These are phyloP conservation scores for Macheiramphus alcinus DNA, from an alignment of 2,113 vertebrate species.

Conservation along the genomic window DNA sequence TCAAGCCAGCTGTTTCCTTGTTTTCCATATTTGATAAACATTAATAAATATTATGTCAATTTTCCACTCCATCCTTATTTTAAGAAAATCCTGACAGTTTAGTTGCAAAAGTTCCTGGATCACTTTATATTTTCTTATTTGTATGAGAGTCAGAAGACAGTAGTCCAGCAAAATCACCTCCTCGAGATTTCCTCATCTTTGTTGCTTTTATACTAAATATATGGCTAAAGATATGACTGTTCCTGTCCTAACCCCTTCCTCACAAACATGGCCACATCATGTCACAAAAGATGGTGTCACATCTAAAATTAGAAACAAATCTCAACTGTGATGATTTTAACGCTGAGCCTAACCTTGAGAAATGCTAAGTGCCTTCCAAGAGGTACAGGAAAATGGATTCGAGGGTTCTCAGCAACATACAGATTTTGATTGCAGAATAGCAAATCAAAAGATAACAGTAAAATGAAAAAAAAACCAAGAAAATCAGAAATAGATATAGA, in stretches of 20 bases:
- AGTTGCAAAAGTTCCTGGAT: not conserved
- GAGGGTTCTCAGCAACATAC: not conserved
- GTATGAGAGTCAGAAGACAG: not conserved
- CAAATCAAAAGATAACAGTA: not conserved
- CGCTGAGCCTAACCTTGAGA: constrained; percentile 23
- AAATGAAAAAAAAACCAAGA: not conserved
- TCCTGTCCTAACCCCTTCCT: not conserved
- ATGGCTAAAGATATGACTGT: not conserved
- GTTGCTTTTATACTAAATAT: not conserved
- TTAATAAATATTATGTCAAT: not conserved
- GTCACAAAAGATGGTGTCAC: constrained; percentile 34
- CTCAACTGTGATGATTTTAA: constrained; percentile 42
- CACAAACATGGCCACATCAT: constrained; percentile 10
- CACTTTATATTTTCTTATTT: not conserved
- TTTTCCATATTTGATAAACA: not conserved
- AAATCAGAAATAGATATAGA: accelerated
- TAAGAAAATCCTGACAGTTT: not conserved
- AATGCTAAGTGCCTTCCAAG: not conserved
- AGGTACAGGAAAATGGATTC: not conserved
- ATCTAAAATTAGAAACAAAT: constrained; percentile 41
- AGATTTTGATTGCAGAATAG: not conserved
- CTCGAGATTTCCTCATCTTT: not conserved
- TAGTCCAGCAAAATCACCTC: not conserved
- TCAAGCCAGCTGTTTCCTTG: not conserved
- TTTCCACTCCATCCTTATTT: not conserved